Evolutionary conservation across 1,140 invertebrate genomes (phyloP).

Genomic region (Diploscapter pachys): DNA sequence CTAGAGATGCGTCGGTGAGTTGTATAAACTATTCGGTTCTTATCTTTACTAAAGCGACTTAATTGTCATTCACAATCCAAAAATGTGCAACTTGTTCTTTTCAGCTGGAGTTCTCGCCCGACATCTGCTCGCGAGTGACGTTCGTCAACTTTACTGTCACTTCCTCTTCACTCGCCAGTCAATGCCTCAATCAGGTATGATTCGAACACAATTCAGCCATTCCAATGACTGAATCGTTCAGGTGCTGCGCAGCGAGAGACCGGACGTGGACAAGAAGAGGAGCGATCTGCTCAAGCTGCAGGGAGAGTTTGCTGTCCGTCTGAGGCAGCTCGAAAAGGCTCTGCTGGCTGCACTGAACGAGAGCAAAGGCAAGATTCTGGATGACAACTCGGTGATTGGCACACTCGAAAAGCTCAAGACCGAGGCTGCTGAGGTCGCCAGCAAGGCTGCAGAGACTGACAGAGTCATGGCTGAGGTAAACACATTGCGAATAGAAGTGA

Average conservation of each 20-base stretch:
- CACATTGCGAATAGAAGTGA: too few species aligned
- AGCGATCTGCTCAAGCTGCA: slow-evolving; percentile 95
- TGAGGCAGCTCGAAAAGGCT: slow-evolving; percentile 95
- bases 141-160: slow-evolving; percentile 99
- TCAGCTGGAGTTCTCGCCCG: slow-evolving; percentile 84
- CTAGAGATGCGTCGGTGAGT: slow-evolving; percentile 86
- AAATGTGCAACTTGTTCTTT: background rate
- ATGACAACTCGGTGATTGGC: slow-evolving; percentile 96
- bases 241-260: slow-evolving; percentile 91
- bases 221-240: too few species aligned
- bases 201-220: too few species aligned
- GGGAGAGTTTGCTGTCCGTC: slow-evolving; percentile 91
- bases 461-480: slow-evolving; percentile 87
- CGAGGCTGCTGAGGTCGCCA: slow-evolving; percentile 79
- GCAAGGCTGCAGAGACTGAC: slow-evolving; percentile 95
- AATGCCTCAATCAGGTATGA: slow-evolving; percentile 83
- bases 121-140: slow-evolving; percentile 96
- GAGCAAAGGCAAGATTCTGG: slow-evolving; percentile 81
- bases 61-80: too few species aligned
- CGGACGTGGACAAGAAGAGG: slow-evolving; percentile 96
- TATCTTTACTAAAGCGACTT: too few species aligned
- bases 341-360: slow-evolving; percentile 94
- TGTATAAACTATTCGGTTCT: background rate
- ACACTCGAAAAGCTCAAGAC: slow-evolving; percentile 96
- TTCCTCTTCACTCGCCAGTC: slow-evolving; percentile 88